These are phyloP conservation scores for Troides aeacus DNA, from an alignment of 2,888 invertebrate genomes.

Conservation along the genomic window DNA sequence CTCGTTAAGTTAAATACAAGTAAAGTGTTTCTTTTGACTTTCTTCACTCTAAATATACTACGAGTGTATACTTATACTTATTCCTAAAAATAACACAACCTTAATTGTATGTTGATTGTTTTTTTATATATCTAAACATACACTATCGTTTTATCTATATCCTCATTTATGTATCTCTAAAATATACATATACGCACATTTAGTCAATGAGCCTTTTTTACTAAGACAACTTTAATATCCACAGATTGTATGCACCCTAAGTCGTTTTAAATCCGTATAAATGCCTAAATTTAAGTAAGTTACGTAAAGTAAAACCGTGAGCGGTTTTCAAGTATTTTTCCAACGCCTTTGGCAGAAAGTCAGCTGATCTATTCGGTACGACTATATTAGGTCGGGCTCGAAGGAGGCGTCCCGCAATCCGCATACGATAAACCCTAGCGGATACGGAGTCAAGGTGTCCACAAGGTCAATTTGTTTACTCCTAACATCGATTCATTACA, in stretches of 20 bases:
- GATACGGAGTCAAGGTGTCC: conserved; percentile 48
- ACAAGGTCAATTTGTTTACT: conserved; percentile 69
- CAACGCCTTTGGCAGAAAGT: conserved; percentile 30
- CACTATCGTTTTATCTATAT: too few relatives aligned
- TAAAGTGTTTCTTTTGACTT: too few relatives aligned
- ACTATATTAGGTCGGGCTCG: conserved; percentile 43
- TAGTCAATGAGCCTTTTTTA: too few relatives aligned
- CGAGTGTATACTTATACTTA: background rate
- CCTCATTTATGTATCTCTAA: too few relatives aligned
- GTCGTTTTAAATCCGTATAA: background rate
- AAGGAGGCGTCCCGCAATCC: conserved; percentile 37
- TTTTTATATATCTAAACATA: too few relatives aligned
- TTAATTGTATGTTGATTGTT: too few relatives aligned
- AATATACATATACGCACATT: too few relatives aligned
- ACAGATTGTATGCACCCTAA: background rate
- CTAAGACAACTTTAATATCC: background rate
- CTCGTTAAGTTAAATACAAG: too few relatives aligned
- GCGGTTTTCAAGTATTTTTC: conserved; percentile 27
- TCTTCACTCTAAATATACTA: too few relatives aligned
- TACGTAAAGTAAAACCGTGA: conserved; percentile 22
- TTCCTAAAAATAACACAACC: too few relatives aligned
- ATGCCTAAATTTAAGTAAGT: background rate
- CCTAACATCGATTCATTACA: conserved; percentile 46
- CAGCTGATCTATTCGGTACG: conserved; percentile 49
- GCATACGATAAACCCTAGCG: conserved; percentile 39